Conservation (phyloP, 2,888 invertebrate species). For the Melieria crassipennis region DNA sequence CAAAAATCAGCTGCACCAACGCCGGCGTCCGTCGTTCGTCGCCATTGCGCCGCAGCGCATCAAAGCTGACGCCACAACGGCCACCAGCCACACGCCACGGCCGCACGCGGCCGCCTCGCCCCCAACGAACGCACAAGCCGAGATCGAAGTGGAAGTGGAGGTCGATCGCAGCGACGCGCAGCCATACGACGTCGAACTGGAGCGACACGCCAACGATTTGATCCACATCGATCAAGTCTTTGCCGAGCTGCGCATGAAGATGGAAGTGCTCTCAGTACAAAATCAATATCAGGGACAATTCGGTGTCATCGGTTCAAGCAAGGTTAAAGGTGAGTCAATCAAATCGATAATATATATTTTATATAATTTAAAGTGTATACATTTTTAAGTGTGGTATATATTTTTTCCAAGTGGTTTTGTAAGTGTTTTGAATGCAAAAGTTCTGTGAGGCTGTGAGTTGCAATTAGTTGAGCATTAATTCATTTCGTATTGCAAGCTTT, state of each 20-base stretch:
- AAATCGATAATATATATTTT: no score
- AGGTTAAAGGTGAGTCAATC: slow-evolving; percentile 74
- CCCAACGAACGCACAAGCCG: slow-evolving; percentile 12
- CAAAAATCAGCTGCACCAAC: slow-evolving; percentile 9
- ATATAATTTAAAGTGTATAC: not conserved
- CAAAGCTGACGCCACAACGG: slow-evolving; percentile 2
- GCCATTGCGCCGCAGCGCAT: not conserved
- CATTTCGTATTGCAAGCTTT: no score
- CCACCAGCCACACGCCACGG: slow-evolving; percentile 3
- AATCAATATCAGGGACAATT: slow-evolving; percentile 81
- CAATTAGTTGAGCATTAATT: no score
- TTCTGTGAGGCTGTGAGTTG: no score
- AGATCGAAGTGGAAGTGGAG: slow-evolving; percentile 12
- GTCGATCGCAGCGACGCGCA: not conserved
- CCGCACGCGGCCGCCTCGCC: slow-evolving; percentile 12
- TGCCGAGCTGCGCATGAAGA: slow-evolving; percentile 67
- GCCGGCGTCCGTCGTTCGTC: not conserved
- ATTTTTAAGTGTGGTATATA: not conserved
- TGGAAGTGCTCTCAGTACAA: slow-evolving; percentile 84
- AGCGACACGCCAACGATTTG: slow-evolving; percentile 41
- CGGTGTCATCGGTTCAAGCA: slow-evolving; percentile 68
- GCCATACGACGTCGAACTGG: slow-evolving; percentile 19
- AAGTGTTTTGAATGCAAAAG: no score
- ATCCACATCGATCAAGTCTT: slow-evolving; percentile 60
- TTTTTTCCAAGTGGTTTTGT: not conserved